A percentile compares a stretch with the other conserved stretches of the same genome.
Conservation (phyloP, 53 echinoderm and acorn worm species). For the Pentamera pediparva region DNA sequence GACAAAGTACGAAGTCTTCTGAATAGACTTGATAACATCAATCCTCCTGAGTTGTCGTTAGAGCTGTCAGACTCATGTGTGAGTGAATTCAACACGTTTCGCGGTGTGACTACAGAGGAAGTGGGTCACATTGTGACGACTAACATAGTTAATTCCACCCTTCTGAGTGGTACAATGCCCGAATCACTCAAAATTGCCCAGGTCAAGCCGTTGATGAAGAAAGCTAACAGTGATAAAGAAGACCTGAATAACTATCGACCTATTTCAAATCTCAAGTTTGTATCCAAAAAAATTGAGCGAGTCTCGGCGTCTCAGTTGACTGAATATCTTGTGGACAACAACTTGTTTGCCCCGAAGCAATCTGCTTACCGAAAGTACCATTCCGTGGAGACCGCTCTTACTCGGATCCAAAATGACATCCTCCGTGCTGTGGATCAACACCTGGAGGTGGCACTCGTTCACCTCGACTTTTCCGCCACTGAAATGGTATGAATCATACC, state of each 20-base stretch:
- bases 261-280: background rate
- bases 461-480: conserved; percentile 68
- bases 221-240: background rate
- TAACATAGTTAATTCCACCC: background rate
- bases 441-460: background rate
- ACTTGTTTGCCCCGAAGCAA: too few relatives aligned
- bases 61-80: background rate
- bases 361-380: too few relatives aligned
- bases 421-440: background rate
- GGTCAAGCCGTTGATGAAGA: background rate
- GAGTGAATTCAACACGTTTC: background rate
- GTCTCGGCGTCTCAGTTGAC: background rate
- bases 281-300: background rate
- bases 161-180: background rate
- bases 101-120: background rate
- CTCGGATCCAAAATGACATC: background rate
- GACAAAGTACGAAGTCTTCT: background rate
- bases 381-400: too few relatives aligned
- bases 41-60: background rate
- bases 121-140: background rate
- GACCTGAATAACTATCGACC: background rate
- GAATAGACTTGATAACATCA: background rate
- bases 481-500: too few relatives aligned
- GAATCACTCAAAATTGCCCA: background rate
- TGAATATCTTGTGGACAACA: too few relatives aligned